Conservation (phyloP, 2,113 vertebrate genomes). For the Cygnus buccinator region DNA sequence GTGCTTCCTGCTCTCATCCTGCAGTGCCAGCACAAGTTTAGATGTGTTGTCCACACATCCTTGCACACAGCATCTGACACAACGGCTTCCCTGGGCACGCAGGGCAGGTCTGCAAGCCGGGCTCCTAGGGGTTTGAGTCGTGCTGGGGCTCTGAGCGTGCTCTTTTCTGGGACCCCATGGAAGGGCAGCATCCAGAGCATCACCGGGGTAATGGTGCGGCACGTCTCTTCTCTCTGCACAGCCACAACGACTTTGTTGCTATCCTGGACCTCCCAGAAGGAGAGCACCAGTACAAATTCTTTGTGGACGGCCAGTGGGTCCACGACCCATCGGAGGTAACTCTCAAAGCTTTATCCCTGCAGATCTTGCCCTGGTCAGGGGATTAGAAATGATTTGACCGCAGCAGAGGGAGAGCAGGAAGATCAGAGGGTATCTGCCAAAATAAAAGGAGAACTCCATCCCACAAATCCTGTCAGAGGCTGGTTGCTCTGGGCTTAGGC, state of each 20-base stretch:
- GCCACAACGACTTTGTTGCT: slow-evolving; percentile 97
- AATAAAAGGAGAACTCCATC: neutral
- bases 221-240: slow-evolving; percentile 58
- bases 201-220: neutral
- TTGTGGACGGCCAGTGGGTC: slow-evolving; percentile 98
- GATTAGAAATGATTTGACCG: neutral
- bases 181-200: neutral
- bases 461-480: neutral
- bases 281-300: slow-evolving; percentile 98
- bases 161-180: neutral
- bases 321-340: slow-evolving; percentile 94
- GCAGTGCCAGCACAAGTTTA: neutral
- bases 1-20: neutral
- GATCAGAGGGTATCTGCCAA: neutral
- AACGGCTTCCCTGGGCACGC: rapidly evolving
- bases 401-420: neutral
- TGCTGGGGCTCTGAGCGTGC: neutral
- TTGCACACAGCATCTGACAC: neutral
- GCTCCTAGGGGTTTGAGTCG: neutral
- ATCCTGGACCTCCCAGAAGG: slow-evolving; percentile 96
- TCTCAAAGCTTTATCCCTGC: neutral
- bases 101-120: neutral
- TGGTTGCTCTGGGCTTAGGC: neutral
- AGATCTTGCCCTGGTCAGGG: neutral
- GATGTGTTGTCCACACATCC: rapidly evolving